Conservation (phyloP, 2,113 vertebrate species). For the Mesocricetus auratus region DNA sequence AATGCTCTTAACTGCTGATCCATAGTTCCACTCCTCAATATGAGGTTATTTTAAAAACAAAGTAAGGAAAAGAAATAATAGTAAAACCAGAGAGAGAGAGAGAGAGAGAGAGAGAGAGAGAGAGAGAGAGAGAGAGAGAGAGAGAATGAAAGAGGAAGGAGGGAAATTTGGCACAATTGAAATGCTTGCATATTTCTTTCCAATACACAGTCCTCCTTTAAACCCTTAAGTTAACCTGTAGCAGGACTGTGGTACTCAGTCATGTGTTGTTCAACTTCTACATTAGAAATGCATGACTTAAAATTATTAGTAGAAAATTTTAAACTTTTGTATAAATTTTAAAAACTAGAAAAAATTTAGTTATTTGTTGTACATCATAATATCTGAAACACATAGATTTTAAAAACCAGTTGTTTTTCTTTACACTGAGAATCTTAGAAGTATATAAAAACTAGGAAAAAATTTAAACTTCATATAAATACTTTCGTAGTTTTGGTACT, state of each 20-base stretch:
- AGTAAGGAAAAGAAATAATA: not conserved
- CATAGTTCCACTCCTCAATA: not conserved
- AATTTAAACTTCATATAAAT: conserved; percentile 31
- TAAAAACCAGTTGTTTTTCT: not conserved
- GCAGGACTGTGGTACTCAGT: not conserved
- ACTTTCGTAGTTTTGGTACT: not conserved
- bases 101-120: not conserved
- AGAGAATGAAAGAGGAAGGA: too few species aligned
- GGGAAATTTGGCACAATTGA: not conserved
- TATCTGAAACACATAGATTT: not conserved
- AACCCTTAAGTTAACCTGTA: not conserved
- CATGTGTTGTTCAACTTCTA: not conserved
- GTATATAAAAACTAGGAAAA: not conserved
- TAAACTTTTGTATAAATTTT: not conserved
- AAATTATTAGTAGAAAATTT: conserved; percentile 6
- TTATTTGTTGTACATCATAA: not conserved
- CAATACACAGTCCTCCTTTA: not conserved
- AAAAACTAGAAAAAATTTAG: not conserved
- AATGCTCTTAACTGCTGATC: not conserved
- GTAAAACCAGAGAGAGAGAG: not conserved
- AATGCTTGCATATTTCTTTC: not conserved
- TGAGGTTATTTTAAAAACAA: not conserved
- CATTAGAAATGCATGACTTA: not conserved
- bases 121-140: accelerated
- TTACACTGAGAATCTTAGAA: not conserved